A percentile compares a stretch with the other conserved stretches of the same genome.
Conservation (phyloP, 2,888 invertebrate species). For the Drosophila trichaetosa region DNA sequence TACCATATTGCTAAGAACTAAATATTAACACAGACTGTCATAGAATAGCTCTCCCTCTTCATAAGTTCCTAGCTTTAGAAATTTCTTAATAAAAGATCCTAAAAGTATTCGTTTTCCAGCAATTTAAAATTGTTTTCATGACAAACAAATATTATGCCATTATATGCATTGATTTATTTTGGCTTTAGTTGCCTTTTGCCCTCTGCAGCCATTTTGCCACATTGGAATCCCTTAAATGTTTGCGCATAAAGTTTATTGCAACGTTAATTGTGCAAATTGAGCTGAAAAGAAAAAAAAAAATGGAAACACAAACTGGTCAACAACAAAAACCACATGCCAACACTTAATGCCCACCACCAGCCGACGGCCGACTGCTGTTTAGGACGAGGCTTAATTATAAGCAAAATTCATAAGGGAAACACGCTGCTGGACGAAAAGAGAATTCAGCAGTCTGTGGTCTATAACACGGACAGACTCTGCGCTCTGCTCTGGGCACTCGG, state of each 20-base stretch:
- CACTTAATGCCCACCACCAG: conserved; percentile 69
- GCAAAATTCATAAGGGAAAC: conserved; percentile 64
- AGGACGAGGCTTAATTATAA: conserved; percentile 71
- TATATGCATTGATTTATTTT: background rate
- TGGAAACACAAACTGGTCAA: conserved; percentile 28
- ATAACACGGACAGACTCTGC: conserved; percentile 51
- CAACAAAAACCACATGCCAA: conserved; percentile 67
- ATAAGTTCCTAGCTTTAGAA: background rate
- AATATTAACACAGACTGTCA: background rate
- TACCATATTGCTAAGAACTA: background rate
- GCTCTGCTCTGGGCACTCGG: conserved; percentile 34
- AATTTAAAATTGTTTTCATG: background rate
- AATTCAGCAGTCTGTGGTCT: conserved; percentile 38
- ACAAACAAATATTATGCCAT: background rate
- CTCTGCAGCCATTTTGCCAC: conserved; percentile 11
- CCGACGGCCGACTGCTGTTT: conserved; percentile 52
- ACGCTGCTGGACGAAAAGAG: conserved; percentile 7
- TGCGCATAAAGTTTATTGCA: conserved; percentile 63
- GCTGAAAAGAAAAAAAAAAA: conserved; percentile 25
- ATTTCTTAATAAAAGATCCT: background rate
- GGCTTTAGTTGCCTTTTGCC: background rate
- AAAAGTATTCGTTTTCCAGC: background rate
- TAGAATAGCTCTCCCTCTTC: no score
- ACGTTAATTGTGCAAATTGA: conserved; percentile 70
- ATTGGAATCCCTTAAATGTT: conserved; percentile 51